Base-by-base conservation (phyloP, 2,797 vertebrate genomes). In the Tangara arthus region DNA sequence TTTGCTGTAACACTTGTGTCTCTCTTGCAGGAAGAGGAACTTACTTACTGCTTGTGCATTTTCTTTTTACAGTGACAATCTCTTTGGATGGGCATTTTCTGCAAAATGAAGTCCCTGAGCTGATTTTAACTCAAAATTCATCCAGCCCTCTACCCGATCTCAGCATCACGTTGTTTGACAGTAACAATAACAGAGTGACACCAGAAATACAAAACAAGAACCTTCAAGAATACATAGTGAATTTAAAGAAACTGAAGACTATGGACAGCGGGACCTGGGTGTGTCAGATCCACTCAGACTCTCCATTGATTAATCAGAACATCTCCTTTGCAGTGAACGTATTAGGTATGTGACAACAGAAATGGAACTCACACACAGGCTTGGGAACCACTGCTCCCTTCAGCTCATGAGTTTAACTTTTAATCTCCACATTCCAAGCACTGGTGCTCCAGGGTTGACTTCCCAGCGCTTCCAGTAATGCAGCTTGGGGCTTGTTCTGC, bases 271-370 rank as follows among this genome's bases (percentile, higher is more conserved):
- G 97, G 44, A 79, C 6, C 9, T 98, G 98, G 98, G 27, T 8
- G 4, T 98, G 98, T 65, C 93, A 15, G 0, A 1, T 98, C 82
- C 63, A 7, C 27, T 84, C 95, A 49, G 44, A 61, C 26, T 41
- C 63, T 63, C 57, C 90, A 27, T 2, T 8, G 5, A 79, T 96
- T 71, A n/a, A 37, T 3, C 30, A 91, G 9, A 34, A 28, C 7
- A 92, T 94, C 39, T 0, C 32, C 52, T 97, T 95, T 82, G n/a
- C 39, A 17, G 57, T 98, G 84, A 59, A 76, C 12, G 97, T 98
- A 61, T 77, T 97, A 95, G 97, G 98, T 98, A 97, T 69, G 98
- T 34, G 30, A 78, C 35, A 79, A 86, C 55, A 89, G 60, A 77
- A 64, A 23, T 6, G 3, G 39, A 82, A 10, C 26, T 80, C n/a